phyloP scores from a whole-genome alignment of 2,888 invertebrate species.

The Iselma pallidipennis region DNA sequence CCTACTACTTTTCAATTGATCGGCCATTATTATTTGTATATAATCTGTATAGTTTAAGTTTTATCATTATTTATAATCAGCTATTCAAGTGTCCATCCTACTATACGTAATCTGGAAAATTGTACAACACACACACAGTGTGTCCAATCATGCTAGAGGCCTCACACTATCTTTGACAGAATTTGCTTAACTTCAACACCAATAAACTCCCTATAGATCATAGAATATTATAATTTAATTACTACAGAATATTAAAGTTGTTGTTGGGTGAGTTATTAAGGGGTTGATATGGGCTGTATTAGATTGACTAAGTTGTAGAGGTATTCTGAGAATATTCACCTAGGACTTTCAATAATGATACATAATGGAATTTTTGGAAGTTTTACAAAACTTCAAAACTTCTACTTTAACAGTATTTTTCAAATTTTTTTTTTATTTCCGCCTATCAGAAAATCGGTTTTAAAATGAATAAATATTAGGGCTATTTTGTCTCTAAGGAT shows the following conservation, averaged over 20 bases:
- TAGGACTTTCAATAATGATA: too few relatives aligned
- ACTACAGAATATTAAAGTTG: neutral
- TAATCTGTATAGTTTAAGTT: neutral
- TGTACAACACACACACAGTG: neutral
- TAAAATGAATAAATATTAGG: too few relatives aligned
- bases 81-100: constrained; percentile 1
- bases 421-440: too few relatives aligned
- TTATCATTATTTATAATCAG: neutral
- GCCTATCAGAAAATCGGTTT: too few relatives aligned
- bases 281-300: neutral
- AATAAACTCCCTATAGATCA: neutral
- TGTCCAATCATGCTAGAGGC: neutral
- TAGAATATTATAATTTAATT: neutral
- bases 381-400: too few relatives aligned
- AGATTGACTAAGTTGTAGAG: neutral
- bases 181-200: neutral
- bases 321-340: too few relatives aligned
- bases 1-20: neutral
- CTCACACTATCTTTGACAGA: neutral
- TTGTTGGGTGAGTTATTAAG: neutral
- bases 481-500: too few relatives aligned
- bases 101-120: neutral
- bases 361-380: too few relatives aligned
- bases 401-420: too few relatives aligned
- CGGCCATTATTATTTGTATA: neutral